Percentiles rank a stretch among this genome's conserved stretches.
These are phyloP conservation scores for Drosophila parabipectinata DNA, from an alignment of 1,140 invertebrate species.

Conservation along the genomic window DNA sequence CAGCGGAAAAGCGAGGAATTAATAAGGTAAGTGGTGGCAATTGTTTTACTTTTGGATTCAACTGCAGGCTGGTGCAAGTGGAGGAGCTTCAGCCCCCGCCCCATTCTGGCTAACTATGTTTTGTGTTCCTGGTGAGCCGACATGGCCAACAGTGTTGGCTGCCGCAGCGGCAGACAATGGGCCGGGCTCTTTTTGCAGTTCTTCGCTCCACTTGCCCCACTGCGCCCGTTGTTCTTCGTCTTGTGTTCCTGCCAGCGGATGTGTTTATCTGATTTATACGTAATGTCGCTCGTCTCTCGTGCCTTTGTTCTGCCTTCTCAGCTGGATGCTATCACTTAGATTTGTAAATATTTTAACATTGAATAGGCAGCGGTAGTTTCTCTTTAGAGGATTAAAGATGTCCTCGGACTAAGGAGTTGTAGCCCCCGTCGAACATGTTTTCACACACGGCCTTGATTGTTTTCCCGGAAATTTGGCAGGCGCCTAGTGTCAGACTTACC, in stretches of 20 bases:
- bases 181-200: constrained; percentile 42
- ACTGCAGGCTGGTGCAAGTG: not conserved
- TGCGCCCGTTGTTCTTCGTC: constrained; percentile 29
- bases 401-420: no score
- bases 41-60: constrained; percentile 62
- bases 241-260: constrained; percentile 5
- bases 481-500: constrained; percentile 83
- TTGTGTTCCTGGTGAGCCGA: constrained; percentile 15
- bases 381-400: no score
- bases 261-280: constrained; percentile 66
- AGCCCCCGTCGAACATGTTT: no score
- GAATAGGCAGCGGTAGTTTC: constrained; percentile 55
- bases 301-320: constrained; percentile 53
- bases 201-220: constrained; percentile 4
- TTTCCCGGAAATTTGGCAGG: no score
- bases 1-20: constrained; percentile 50
- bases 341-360: constrained; percentile 70
- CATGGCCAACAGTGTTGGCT: constrained; percentile 15
- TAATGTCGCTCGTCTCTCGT: constrained; percentile 43
- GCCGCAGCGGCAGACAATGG: constrained; percentile 62
- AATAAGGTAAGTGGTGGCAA: constrained; percentile 72
- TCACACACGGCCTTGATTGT: no score
- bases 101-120: constrained; percentile 28
- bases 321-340: constrained; percentile 31
- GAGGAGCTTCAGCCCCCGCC: not conserved